phyloP scores from a whole-genome alignment of 2,113 vertebrate genomes.

The Chaetodon trifascialis region DNA sequence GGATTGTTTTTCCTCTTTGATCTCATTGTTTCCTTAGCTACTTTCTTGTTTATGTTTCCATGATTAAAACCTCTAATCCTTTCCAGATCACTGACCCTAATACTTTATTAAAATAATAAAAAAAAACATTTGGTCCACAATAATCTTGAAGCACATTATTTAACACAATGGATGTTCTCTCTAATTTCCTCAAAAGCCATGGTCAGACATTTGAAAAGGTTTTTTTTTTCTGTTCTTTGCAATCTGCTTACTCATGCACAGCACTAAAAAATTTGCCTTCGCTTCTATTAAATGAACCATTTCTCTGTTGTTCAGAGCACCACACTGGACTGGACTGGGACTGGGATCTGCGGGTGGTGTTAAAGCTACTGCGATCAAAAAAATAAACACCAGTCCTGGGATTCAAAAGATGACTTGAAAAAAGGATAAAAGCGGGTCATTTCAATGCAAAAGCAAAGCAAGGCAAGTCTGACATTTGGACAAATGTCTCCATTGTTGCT shows the following conservation, averaged over 20 bases:
- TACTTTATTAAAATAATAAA: not conserved
- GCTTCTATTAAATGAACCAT: not conserved
- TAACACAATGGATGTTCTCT: not conserved
- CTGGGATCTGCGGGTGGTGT: no score
- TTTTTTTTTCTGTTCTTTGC: slow-evolving; percentile 15
- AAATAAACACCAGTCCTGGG: no score
- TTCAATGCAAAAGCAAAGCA: no score
- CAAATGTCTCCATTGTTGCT: no score
- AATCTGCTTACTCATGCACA: not conserved
- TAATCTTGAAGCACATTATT: slow-evolving; percentile 11
- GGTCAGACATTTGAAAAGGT: not conserved
- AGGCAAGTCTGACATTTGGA: no score
- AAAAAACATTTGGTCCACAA: not conserved
- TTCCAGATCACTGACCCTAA: not conserved
- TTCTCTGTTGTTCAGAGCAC: not conserved
- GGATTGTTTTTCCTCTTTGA: not conserved
- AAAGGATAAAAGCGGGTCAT: no score
- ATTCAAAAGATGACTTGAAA: no score
- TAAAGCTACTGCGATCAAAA: no score
- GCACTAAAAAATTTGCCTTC: not conserved
- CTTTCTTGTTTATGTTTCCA: slow-evolving; percentile 11
- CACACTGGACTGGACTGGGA: no score
- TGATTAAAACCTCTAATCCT: slow-evolving; percentile 26
- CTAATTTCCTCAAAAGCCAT: not conserved
- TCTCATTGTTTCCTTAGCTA: not conserved